Percentiles rank a stretch among this genome's conserved stretches.
phyloP scores from a whole-genome alignment of 2,888 invertebrate species.

The Chymomyza amoena region DNA sequence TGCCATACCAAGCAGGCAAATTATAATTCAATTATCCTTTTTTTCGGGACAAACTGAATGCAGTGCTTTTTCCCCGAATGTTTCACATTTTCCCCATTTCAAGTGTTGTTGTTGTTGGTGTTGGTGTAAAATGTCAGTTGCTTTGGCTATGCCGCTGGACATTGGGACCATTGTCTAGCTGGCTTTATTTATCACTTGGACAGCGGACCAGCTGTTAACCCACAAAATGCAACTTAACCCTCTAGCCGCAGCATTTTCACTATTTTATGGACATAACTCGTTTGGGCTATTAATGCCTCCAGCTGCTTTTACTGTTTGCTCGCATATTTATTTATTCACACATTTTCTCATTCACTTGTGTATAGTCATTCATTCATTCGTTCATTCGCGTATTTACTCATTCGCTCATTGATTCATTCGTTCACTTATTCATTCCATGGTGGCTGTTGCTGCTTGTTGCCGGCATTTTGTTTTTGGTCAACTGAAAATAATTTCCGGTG shows the following conservation, averaged over 20 bases:
- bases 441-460: not conserved
- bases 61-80: no score
- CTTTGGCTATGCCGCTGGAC: not conserved
- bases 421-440: not conserved
- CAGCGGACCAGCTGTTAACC: not conserved
- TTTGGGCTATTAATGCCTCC: not conserved
- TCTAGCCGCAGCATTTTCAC: not conserved
- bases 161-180: not conserved
- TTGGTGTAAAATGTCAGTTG: no score
- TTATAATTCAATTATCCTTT: no score
- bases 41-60: no score
- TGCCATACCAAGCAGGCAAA: no score
- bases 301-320: not conserved
- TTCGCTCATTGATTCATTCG: not conserved
- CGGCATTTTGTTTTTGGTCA: not conserved
- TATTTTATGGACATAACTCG: not conserved
- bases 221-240: not conserved
- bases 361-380: not conserved
- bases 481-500: slow-evolving; percentile 62
- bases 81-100: no score
- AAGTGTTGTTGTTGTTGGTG: no score
- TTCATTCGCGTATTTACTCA: not conserved
- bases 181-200: not conserved
- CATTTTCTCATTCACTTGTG: not conserved
- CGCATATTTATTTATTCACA: not conserved